Percentiles rank a stretch among this genome's conserved stretches.
These are phyloP conservation scores for Chelonoidis abingdonii DNA, from an alignment of 2,113 vertebrate species.

Conservation along the genomic window DNA sequence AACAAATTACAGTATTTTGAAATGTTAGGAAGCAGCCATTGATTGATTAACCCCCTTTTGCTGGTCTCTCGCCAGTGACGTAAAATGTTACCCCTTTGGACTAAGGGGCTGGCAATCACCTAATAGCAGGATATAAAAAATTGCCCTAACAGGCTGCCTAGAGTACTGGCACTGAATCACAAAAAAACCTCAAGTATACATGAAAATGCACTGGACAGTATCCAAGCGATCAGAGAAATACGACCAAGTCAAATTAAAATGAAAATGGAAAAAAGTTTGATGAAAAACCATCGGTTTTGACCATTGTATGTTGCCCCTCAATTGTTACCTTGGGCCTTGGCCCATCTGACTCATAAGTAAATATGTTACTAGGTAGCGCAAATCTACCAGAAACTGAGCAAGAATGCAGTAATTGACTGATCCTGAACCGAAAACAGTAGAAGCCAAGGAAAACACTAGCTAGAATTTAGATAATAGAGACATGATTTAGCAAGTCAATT, in stretches of 20 bases:
- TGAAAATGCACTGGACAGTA: constrained; percentile 8
- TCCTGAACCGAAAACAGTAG: constrained; percentile 58
- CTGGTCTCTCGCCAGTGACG: constrained; percentile 25
- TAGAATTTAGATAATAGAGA: constrained; percentile 68
- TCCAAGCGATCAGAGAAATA: constrained; percentile 40
- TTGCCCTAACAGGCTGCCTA: constrained; percentile 10
- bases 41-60: constrained; percentile 17
- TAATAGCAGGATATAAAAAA: constrained; percentile 59
- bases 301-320: not conserved
- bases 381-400: constrained; percentile 34
- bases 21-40: not conserved
- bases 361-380: constrained; percentile 35
- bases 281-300: not conserved
- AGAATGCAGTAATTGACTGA: constrained; percentile 53
- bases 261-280: not conserved
- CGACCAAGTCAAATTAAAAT: constrained; percentile 28
- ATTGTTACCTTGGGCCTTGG: constrained; percentile 5
- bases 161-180: not conserved
- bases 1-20: not conserved
- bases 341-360: constrained; percentile 43
- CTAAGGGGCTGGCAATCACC: not conserved
- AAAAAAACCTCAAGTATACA: not conserved
- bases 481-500: constrained; percentile 32
- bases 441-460: constrained; percentile 64
- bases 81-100: constrained; percentile 5